Percentiles rank a stretch among this genome's conserved stretches.
phyloP scores from a whole-genome alignment of 64 coral and sea anemone species.

The Dendronephthya gigantea region DNA sequence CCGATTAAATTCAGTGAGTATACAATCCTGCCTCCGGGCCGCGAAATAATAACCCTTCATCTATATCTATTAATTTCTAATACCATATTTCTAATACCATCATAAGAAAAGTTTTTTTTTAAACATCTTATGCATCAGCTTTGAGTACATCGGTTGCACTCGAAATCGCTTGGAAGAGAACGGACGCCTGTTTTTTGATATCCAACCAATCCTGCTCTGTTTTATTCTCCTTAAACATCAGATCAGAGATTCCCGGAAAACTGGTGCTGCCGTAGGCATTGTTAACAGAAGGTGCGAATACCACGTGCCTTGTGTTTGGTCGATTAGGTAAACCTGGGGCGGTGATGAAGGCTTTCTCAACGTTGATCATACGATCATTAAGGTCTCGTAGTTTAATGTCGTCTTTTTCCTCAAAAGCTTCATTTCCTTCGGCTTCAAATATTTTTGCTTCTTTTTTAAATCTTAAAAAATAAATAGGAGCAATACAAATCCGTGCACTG shows the following conservation, averaged over 20 bases:
- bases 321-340: constrained; percentile 58
- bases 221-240: constrained; percentile 52
- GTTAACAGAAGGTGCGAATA: constrained; percentile 54
- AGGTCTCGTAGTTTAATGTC: constrained; percentile 48
- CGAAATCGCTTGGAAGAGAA: constrained; percentile 37
- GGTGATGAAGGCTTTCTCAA: constrained; percentile 66
- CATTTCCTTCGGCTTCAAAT: not conserved
- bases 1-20: no score
- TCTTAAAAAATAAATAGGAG: not conserved
- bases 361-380: constrained; percentile 70
- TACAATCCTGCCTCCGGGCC: no score
- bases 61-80: no score
- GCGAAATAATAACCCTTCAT: no score
- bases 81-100: no score
- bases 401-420: not conserved
- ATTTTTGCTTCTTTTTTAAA: not conserved
- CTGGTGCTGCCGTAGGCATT: constrained; percentile 52
- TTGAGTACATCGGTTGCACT: constrained; percentile 28
- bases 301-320: constrained; percentile 48
- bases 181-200: constrained; percentile 61
- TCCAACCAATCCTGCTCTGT: constrained; percentile 49
- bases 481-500: no score
- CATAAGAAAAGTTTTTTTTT: no score
- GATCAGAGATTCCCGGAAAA: constrained; percentile 64
- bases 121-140: no score